These are phyloP conservation scores for Electrophaes corylata DNA, from an alignment of 2,888 invertebrate genomes.

Conservation along the genomic window DNA sequence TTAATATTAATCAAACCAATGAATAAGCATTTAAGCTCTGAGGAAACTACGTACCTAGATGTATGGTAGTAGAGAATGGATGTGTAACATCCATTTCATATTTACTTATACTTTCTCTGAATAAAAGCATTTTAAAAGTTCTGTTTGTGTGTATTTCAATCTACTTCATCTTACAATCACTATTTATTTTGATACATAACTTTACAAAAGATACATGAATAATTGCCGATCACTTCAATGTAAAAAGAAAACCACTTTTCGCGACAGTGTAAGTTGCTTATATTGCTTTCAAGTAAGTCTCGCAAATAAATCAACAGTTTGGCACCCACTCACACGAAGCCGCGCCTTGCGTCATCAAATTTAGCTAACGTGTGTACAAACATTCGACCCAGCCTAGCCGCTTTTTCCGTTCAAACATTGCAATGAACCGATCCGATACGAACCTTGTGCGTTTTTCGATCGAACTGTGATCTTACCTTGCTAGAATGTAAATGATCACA, in stretches of 20 bases:
- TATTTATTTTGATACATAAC: no score
- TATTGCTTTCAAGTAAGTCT: constrained; percentile 60
- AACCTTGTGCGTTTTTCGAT: constrained; percentile 43
- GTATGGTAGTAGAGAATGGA: no score
- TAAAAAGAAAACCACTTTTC: constrained; percentile 33
- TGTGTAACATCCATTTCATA: no score
- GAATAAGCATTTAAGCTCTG: constrained; percentile 7
- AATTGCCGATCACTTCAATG: constrained; percentile 2
- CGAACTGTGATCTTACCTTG: constrained; percentile 30
- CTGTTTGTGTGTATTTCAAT: no score
- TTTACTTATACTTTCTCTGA: no score
- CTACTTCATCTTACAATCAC: no score
- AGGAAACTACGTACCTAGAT: background rate
- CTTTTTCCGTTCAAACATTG: constrained; percentile 74
- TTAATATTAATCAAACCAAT: constrained; percentile 29
- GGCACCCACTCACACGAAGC: constrained; percentile 61
- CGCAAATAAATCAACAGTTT: constrained; percentile 78
- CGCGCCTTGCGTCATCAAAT: constrained; percentile 82
- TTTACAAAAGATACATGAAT: no score
- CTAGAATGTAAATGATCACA: background rate
- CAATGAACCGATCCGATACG: constrained; percentile 53
- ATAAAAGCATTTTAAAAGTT: background rate
- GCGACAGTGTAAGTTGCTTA: constrained; percentile 53
- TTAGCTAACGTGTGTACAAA: constrained; percentile 81
- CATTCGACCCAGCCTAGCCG: constrained; percentile 75